Percentiles rank a stretch among this genome's conserved stretches.
Evolutionary conservation across 2,888 invertebrate genomes (phyloP).

Genomic region (Thereva unica): DNA sequence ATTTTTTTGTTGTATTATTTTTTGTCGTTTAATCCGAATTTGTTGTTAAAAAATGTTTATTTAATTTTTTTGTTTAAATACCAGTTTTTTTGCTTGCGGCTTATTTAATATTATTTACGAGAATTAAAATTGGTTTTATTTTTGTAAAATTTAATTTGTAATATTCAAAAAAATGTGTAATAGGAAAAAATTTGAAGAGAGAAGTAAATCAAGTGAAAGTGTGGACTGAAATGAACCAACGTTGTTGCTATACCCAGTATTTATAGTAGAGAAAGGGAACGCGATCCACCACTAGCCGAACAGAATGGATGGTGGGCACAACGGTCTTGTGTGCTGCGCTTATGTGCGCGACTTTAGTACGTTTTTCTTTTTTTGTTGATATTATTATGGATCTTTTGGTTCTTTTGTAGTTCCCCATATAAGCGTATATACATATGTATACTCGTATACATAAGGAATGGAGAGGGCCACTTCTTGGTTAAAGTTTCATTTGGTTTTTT

Average conservation of each 20-base stretch:
- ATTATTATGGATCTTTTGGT: no score
- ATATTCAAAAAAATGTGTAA: no score
- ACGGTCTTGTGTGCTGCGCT: no score
- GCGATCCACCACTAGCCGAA: neutral
- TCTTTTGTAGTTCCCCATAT: no score
- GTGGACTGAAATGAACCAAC: slow-evolving; percentile 48
- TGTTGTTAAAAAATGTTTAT: neutral
- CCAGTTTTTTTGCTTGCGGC: neutral
- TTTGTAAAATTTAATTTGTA: neutral
- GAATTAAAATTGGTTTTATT: slow-evolving; percentile 32
- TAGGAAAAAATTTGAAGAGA: neutral
- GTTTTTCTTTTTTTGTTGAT: no score
- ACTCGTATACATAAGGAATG: no score
- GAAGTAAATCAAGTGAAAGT: slow-evolving; percentile 50
- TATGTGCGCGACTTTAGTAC: no score
- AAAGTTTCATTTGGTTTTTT: no score
- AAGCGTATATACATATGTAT: no score
- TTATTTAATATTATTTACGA: slow-evolving; percentile 8
- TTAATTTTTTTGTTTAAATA: neutral
- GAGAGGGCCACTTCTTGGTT: no score
- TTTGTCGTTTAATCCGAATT: slow-evolving; percentile 15
- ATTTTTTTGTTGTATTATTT: slow-evolving; percentile 1
- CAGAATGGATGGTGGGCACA: no score
- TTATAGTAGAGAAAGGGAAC: slow-evolving; percentile 47
- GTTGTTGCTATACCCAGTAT: slow-evolving; percentile 48